These are phyloP conservation scores for Ariolimax columbianus DNA, from an alignment of 2,888 invertebrate species.

Conservation along the genomic window DNA sequence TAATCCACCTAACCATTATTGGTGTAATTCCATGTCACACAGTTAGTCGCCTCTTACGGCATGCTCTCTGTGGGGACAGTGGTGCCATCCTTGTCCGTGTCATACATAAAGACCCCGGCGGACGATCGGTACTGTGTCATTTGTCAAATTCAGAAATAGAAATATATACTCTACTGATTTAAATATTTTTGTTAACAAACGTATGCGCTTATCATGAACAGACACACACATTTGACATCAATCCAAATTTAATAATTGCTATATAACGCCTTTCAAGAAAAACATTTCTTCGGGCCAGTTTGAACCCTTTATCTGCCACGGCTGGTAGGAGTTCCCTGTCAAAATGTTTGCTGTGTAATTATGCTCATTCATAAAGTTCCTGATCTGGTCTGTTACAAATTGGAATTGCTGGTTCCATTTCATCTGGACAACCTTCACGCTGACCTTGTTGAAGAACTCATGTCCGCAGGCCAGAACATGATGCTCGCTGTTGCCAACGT, in stretches of 20 bases:
- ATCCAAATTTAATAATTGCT: not conserved
- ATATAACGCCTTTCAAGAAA: slow-evolving; percentile 11
- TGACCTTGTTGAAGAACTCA: not conserved
- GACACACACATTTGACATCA: too few relatives aligned
- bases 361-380: not conserved
- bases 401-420: not conserved
- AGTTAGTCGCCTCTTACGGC: too few relatives aligned
- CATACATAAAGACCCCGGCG: too few relatives aligned
- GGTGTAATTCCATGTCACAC: too few relatives aligned
- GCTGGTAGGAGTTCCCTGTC: not conserved
- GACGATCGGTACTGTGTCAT: too few relatives aligned
- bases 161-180: too few relatives aligned
- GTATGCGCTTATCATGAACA: too few relatives aligned
- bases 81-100: too few relatives aligned
- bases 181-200: too few relatives aligned
- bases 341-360: not conserved
- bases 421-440: slow-evolving; percentile 7
- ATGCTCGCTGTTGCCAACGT: slow-evolving; percentile 23
- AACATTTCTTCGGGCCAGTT: slow-evolving; percentile 10
- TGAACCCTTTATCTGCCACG: not conserved
- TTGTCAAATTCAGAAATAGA: too few relatives aligned
- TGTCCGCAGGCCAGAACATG: slow-evolving; percentile 6
- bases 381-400: not conserved
- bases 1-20: too few relatives aligned
- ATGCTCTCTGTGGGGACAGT: too few relatives aligned